Evolutionary conservation across 2,113 vertebrate genomes (phyloP).

Genomic region (Hoplias malabaricus): DNA sequence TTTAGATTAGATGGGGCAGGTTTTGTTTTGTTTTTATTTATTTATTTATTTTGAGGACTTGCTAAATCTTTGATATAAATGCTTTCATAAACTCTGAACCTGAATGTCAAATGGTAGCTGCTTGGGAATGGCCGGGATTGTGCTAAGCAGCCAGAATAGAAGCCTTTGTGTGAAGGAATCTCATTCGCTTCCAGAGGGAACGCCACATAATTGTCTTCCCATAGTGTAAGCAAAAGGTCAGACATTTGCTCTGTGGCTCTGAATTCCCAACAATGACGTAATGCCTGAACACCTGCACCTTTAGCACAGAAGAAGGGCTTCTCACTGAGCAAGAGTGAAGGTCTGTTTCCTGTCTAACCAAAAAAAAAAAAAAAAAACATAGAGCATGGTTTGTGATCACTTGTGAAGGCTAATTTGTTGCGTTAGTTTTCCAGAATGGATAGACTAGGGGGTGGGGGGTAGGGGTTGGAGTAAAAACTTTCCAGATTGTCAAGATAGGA

Average conservation of each 20-base stretch:
- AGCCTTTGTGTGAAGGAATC: not conserved
- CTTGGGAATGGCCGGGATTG: not conserved
- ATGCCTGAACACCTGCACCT: slow-evolving; percentile 32
- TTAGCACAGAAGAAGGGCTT: slow-evolving; percentile 2
- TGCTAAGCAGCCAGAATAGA: not conserved
- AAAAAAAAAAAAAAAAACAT: slow-evolving; percentile 24
- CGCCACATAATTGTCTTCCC: not conserved
- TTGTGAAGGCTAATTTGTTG: not conserved
- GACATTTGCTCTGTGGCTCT: not conserved
- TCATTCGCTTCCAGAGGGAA: not conserved
- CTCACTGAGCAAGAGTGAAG: not conserved
- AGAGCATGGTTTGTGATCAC: slow-evolving; percentile 1
- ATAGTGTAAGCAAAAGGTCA: slow-evolving; percentile 6
- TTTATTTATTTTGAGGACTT: not conserved
- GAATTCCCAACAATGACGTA: slow-evolving; percentile 22
- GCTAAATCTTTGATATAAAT: not conserved
- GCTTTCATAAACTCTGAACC: not conserved
- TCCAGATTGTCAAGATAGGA: not conserved
- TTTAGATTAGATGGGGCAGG: slow-evolving; percentile 13
- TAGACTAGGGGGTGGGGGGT: not conserved
- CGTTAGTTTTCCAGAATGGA: not conserved
- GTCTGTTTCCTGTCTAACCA: slow-evolving; percentile 37
- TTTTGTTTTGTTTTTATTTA: not conserved
- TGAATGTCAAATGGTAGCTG: not conserved
- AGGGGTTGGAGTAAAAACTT: no score